A percentile compares a stretch with the other conserved stretches of the same genome.
phyloP scores from a whole-genome alignment of 2,888 invertebrate genomes.

The Drosophila lacicola region DNA sequence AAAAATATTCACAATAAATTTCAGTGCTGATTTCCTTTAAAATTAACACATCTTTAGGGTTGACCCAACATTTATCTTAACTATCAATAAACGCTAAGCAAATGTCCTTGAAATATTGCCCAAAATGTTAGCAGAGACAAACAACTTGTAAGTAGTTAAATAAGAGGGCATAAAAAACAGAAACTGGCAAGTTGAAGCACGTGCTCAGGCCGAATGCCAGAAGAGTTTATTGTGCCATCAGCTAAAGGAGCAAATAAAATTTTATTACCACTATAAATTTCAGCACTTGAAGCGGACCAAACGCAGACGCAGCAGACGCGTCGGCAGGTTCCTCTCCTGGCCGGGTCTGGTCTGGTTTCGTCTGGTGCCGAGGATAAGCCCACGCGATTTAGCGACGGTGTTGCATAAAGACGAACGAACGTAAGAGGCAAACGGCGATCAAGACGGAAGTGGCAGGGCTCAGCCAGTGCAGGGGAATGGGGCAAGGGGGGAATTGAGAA shows the following conservation, averaged over 20 bases:
- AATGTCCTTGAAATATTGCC: slow-evolving; percentile 65
- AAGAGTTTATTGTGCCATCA: slow-evolving; percentile 80
- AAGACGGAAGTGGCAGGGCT: slow-evolving; percentile 28
- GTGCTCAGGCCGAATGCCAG: slow-evolving; percentile 70
- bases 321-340: slow-evolving; percentile 63
- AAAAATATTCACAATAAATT: background rate
- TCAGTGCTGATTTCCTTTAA: slow-evolving; percentile 1
- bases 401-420: slow-evolving; percentile 63
- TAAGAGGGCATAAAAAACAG: slow-evolving; percentile 38
- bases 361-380: slow-evolving; percentile 67
- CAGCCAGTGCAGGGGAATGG: background rate
- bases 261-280: slow-evolving; percentile 81
- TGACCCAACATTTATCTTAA: slow-evolving; percentile 20
- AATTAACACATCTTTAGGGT: slow-evolving; percentile 26
- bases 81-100: slow-evolving; percentile 31
- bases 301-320: slow-evolving; percentile 51
- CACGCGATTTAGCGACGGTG: slow-evolving; percentile 74
- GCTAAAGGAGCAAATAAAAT: slow-evolving; percentile 81
- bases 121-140: slow-evolving; percentile 29
- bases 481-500: slow-evolving; percentile 19
- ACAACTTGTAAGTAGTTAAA: slow-evolving; percentile 37
- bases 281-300: slow-evolving; percentile 69
- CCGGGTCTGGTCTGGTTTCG: slow-evolving; percentile 14
- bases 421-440: slow-evolving; percentile 40
- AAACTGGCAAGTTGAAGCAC: slow-evolving; percentile 62